Evolutionary conservation across 2,797 vertebrate species (phyloP), one percentile per base, ranked within the genome.

Genomic region (Lagocephalus sceleratus): DNA sequence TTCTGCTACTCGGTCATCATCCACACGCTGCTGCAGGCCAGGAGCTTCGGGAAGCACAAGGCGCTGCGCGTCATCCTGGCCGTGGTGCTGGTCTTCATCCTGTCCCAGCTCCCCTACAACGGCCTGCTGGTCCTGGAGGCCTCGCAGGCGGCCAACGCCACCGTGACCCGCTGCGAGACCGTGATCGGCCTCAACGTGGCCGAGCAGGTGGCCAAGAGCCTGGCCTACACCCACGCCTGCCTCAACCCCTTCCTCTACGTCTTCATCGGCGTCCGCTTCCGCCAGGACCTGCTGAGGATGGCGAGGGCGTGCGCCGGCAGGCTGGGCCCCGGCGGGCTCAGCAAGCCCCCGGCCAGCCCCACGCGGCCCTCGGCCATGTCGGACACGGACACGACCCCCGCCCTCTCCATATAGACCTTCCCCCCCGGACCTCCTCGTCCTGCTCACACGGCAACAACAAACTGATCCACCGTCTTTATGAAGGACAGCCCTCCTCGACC

Each of bases 171-270:
- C 1, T 98, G 95, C 8, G 0, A 60, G 1, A 20, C 50, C 4
- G 44, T 73, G 0, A 60, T 35, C 10, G 10, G 1, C 6, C 78
- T 94, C 0, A 92, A 94, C 51, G 66, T 95, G 0, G 89, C 82
- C 0, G 82, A 91, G 56, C 93, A 94, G 83, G 63, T 95, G 19
- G 91, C 93, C 11, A 93, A 93, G 73, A 89, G 85, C 57, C 68
- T 96, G 0, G 95, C 95, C 2, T 97, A 91, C 54, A 87, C 91
- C 7, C 95, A 96, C 51, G 92, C 93, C 60, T 97, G 95, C 80
- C 83, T 96, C 45, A 97, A 97, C 78, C 95, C 95, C 0, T 78
- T 96, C 57, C 82, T 98, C 51, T 97, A 96, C 0, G 93, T 91
- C 35, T 97, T 98, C 29, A 87, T 94, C 1, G 95, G 95, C 0